Conservation (phyloP, 1,140 invertebrate genomes). For the Leptinotarsa defecta region DNA sequence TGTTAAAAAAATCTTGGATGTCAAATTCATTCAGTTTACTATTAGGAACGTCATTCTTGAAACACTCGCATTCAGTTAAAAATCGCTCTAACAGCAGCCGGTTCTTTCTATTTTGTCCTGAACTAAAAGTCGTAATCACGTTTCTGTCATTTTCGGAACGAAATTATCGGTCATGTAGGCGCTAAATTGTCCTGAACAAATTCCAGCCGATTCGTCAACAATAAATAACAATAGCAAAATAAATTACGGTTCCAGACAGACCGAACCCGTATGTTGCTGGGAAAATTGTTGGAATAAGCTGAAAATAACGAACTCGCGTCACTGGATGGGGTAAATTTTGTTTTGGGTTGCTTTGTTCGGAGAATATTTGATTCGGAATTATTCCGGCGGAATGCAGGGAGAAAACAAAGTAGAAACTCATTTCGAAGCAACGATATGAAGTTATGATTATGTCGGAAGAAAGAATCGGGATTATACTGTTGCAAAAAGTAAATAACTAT, state of each 20-base stretch:
- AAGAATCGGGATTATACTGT: too few relatives aligned
- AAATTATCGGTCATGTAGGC: neutral
- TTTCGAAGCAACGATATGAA: too few relatives aligned
- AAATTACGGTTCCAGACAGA: neutral
- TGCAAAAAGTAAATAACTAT: too few relatives aligned
- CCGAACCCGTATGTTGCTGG: neutral
- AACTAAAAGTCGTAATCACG: too few relatives aligned
- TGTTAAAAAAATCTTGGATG: too few relatives aligned
- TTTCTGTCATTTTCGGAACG: too few relatives aligned
- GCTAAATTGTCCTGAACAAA: neutral
- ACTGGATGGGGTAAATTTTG: neutral
- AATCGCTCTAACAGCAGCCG: too few relatives aligned
- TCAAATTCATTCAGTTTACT: too few relatives aligned
- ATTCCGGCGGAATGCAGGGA: neutral
- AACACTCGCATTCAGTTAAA: too few relatives aligned
- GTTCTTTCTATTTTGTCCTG: too few relatives aligned
- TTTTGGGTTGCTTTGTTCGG: neutral
- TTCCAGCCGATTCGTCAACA: constrained; percentile 12
- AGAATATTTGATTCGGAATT: neutral
- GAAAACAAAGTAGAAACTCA: neutral
- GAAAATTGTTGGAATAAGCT: neutral
- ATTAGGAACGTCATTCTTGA: too few relatives aligned
- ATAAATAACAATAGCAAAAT: constrained; percentile 14
- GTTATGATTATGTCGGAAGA: too few relatives aligned
- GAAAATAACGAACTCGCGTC: constrained; percentile 6